Base-by-base conservation (phyloP, 2,888 invertebrate species). In the Frankliniella intonsa region DNA sequence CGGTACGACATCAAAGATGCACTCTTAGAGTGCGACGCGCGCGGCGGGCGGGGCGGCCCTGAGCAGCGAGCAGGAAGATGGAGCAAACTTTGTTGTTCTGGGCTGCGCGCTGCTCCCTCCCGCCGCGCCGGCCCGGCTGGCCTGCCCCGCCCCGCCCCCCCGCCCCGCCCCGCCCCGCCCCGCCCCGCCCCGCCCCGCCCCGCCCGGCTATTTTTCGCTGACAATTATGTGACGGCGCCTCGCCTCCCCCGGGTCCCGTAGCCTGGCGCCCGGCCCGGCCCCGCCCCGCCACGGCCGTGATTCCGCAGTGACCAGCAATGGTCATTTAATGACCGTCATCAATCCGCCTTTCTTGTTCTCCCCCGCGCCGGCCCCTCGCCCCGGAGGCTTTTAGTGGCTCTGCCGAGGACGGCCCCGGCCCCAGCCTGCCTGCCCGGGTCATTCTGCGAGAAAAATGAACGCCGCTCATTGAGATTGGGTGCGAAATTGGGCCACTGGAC, bases 271-370 rank as follows among this genome's bases (percentile, higher is more conserved):
- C 1, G 0, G 17, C 19, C 62, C 62, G 38, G 38, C 62, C 62
- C 1, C 62, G 62, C 62, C 62, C 7, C 62, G 17, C 17, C 17
- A 62, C 17, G 62, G 17, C 62, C 62, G 62, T 62, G 62, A 62
- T 62, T 62, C 62, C 62, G n/a, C 62, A 62, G 19, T 62, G 62
- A 62, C 62, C 62, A 62, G 62, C 62, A 62, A 62, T 62, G 62
- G 62, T 62, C 62, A 62, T 62, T 62, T 62, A 62, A 62, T n/a
- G 62, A 62, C 62, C 12, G 19, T n/a, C 62, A 62, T 62, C 62
- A 62, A 62, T 62, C 62, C 14, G 14, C 38, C 38, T 38, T 38
- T 38, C 38, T 38, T 38, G 38, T 38, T 38, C 38, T 38, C 38
- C 38, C 38, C 38, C 38, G 38, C 55, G 55, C n/a, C 62, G 62